Evolutionary conservation across 2,888 invertebrate genomes (phyloP).

Genomic region (Drosophila nr. fundita): DNA sequence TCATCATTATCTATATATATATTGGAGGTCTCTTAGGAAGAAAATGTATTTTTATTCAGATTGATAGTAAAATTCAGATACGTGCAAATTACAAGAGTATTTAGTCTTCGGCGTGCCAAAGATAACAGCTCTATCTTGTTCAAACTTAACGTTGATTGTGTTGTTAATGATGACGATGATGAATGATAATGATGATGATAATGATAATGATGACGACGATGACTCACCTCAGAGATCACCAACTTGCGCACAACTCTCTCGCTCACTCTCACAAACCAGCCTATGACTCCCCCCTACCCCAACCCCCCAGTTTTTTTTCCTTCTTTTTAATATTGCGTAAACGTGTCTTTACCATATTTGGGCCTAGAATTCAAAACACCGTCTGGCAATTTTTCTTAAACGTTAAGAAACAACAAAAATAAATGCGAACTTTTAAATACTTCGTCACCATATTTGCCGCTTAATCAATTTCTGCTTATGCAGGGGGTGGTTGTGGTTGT

Average conservation of each 20-base stretch:
- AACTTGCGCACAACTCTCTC: conserved; percentile 35
- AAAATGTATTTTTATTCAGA: no score
- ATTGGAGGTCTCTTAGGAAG: no score
- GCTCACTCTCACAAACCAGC: neutral
- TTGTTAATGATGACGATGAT: conserved; percentile 3
- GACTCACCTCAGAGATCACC: conserved; percentile 49
- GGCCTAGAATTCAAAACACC: conserved; percentile 55
- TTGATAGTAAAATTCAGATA: no score
- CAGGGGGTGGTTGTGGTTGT: conserved; percentile 5
- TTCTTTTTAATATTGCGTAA: conserved; percentile 58
- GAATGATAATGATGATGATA: conserved; percentile 1
- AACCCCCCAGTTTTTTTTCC: neutral
- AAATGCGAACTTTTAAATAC: conserved; percentile 53
- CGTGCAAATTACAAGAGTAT: neutral
- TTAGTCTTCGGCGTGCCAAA: neutral
- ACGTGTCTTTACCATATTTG: conserved; percentile 74
- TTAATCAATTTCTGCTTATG: conserved; percentile 75
- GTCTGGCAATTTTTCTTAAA: conserved; percentile 46
- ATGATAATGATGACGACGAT: conserved; percentile 13
- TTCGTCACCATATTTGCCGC: conserved; percentile 77
- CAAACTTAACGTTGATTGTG: conserved; percentile 13
- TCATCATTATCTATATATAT: no score
- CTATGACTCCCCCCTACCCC: neutral
- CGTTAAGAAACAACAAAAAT: conserved; percentile 5
- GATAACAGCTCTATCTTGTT: neutral